Base-by-base conservation (phyloP, 1,140 invertebrate species). In the Nephotettix cincticeps region DNA sequence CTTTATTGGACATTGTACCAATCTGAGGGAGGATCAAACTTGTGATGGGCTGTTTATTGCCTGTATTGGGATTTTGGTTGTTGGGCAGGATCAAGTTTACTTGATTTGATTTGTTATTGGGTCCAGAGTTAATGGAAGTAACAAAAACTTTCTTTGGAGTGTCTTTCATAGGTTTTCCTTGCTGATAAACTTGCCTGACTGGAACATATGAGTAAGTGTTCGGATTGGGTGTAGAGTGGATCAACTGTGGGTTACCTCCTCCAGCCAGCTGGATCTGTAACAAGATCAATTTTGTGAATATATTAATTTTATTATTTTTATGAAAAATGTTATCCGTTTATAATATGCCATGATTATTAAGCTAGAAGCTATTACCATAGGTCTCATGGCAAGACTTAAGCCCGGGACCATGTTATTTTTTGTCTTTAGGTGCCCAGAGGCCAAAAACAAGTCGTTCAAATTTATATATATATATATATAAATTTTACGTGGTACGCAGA, bases 21-120 rank as follows among this genome's bases (percentile, higher is more conserved):
- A 25, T 51, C 9, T 36, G 17, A 2, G 69, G 69, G 11, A 70
- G 45, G 13, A 70, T 70, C 21, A 68, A 28, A 68, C 66, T 54
- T 4, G 69, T 65, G 19, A 70, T 64, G 1, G 54, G 61, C 1
- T 51, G 17, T n/a, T 67, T 67, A 36, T 43, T 43, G 1, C n/a
- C 23, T 1, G 64, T 43, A 21, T 67, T 67, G 23, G 21, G 6
- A 1, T 21, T 23, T 11, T 23, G 32, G 30, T 21, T 43, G 40
- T 67, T 67, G 6, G 64, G 64, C 17, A 67, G 11, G 9, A 67
- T 9, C 36, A 67, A 30, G 32, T 43, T 43, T 0, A 43, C 40
- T 27, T 43, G 23, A 21, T 67, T 67, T 1, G 36, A 19, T 45
- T 67, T 67, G 27, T 29, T 61, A 23, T 61, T 61, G 2, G 21